Percentiles rank a stretch among this genome's conserved stretches.
phyloP scores from a whole-genome alignment of 2,113 vertebrate genomes.

The Mastomys natalensis region DNA sequence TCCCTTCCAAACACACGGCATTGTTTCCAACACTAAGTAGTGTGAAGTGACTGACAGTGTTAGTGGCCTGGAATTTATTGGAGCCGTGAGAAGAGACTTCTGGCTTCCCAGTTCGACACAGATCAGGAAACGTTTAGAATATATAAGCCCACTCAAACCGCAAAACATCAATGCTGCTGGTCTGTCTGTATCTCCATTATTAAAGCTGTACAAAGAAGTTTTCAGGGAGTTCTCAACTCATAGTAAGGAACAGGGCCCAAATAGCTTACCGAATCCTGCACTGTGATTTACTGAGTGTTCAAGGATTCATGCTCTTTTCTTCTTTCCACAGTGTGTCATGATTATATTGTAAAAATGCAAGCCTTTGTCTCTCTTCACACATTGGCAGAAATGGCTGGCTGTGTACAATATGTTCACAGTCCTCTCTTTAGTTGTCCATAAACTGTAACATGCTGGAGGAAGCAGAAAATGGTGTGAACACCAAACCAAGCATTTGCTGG shows the following conservation, averaged over 20 bases:
- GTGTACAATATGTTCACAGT: background rate
- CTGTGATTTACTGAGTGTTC: slow-evolving; percentile 55
- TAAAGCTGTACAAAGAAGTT: slow-evolving; percentile 66
- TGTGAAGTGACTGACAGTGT: slow-evolving; percentile 75
- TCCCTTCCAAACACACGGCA: slow-evolving; percentile 36
- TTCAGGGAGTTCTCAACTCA: slow-evolving; percentile 64
- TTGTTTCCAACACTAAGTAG: slow-evolving; percentile 67
- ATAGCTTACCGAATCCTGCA: background rate
- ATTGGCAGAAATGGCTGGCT: slow-evolving; percentile 35
- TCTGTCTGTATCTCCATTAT: slow-evolving; percentile 45
- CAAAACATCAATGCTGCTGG: slow-evolving; percentile 55
- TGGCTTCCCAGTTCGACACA: slow-evolving; percentile 78
- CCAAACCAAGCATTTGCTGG: slow-evolving; percentile 58
- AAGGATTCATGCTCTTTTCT: slow-evolving; percentile 18
- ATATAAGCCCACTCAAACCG: slow-evolving; percentile 80
- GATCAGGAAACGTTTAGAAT: slow-evolving; percentile 78
- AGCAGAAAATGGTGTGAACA: slow-evolving; percentile 61
- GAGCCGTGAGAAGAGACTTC: slow-evolving; percentile 78
- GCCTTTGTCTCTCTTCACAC: background rate
- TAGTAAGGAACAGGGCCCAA: slow-evolving; percentile 53
- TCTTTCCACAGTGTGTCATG: slow-evolving; percentile 27
- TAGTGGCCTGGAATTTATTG: slow-evolving; percentile 71
- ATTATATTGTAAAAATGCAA: slow-evolving; percentile 13
- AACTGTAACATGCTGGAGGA: background rate
- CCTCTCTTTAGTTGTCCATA: slow-evolving; percentile 16